Evolutionary conservation across 92 coral and sea anemone species (phyloP), one percentile per base, ranked within the genome.

Genomic region (Meandrina meandrites): DNA sequence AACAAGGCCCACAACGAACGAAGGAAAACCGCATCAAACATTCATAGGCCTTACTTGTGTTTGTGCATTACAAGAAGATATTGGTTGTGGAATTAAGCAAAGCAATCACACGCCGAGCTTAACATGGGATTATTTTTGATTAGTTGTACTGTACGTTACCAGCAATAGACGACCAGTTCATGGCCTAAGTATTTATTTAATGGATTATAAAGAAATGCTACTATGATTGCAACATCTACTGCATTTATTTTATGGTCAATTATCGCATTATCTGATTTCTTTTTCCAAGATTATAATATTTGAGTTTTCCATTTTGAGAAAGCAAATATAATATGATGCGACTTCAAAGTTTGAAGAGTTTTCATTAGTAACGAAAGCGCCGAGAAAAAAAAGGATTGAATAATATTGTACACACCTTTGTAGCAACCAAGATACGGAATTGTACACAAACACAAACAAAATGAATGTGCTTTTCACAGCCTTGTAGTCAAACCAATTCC

Each of bases 111-210:
- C 14, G 19, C 37, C 28, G 24, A 77, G 81, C 81, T 77, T 77
- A 28, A n/a, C n/a, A n/a, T 50, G 62, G 81, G 64, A 77, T 77
- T 77, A 77, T 18, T 16, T 77, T n/a, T 2, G 40, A 77, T 37
- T 18, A 24, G 77, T 73, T 36, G 11, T 37, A 13, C 78, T 21
- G 9, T 73, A 24, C 51, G 42, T 36, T 40, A 74, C 50, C 78
- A 36, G 50, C 51, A 19, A 42, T 24, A 27, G 13, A 60, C 68
- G 68, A 60, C 30, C 68, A 8, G 5, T 60, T 60, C 30, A 60
- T 40, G 4, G 54, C 54, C 28, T 66, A 66, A 66, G 71, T 30
- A 27, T 62, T 62, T 0, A 3, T 24, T 22, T 27, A 28, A 30
- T 66, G 53, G 28, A 74, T 74, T 74, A 74, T 40, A 4, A 24